These are phyloP conservation scores for Oryzias celebensis DNA, from an alignment of 2,113 vertebrate genomes.

Conservation along the genomic window DNA sequence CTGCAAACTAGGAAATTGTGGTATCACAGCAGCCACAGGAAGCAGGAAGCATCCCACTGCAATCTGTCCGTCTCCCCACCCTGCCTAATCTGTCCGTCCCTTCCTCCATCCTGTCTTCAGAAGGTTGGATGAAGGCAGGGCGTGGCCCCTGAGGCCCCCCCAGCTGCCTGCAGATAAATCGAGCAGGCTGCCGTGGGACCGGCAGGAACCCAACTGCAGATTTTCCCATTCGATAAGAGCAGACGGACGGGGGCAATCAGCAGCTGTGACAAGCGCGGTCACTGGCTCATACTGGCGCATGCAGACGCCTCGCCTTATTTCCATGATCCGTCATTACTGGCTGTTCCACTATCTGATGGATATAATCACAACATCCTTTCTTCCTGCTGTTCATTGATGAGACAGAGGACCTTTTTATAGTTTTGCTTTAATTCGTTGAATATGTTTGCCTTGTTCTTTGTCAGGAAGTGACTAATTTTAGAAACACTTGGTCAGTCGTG, in stretches of 20 bases:
- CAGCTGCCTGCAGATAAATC: conserved; percentile 56
- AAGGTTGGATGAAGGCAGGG: conserved; percentile 54
- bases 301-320: conserved; percentile 10
- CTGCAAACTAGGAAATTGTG: background rate
- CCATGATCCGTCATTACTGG: conserved; percentile 23
- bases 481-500: too few relatives aligned
- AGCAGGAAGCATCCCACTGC: conserved; percentile 37
- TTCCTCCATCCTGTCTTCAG: conserved; percentile 37
- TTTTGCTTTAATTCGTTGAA: background rate
- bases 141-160: conserved; percentile 28
- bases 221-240: conserved; percentile 76
- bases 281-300: background rate
- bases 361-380: conserved; percentile 23
- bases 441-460: background rate
- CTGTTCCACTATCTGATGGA: conserved; percentile 19
- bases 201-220: conserved; percentile 62
- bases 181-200: conserved; percentile 47
- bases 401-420: background rate
- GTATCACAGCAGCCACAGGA: conserved; percentile 30
- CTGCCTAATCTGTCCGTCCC: conserved; percentile 6
- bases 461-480: too few relatives aligned
- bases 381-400: conserved; percentile 17
- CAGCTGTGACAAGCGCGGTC: conserved; percentile 8
- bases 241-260: conserved; percentile 42
- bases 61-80: conserved; percentile 40